Conservation (phyloP, 2,888 invertebrate species). For the Conops quadrifasciatus region DNA sequence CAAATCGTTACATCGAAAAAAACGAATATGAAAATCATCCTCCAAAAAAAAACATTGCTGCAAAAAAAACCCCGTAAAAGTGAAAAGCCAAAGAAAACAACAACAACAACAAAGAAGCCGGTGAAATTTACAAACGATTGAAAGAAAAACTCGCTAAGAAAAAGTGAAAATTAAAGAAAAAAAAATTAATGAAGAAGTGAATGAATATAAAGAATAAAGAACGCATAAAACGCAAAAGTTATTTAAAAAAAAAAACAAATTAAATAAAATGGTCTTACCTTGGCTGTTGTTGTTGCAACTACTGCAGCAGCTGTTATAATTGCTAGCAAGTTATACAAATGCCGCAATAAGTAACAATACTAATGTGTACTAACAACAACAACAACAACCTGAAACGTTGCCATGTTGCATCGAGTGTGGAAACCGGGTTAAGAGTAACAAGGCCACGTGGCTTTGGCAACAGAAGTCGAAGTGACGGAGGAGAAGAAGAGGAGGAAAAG, state of each 20-base stretch:
- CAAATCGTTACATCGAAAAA: background rate
- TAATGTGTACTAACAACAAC: slow-evolving; percentile 6
- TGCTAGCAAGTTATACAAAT: no score
- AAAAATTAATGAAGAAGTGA: background rate
- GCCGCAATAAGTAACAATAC: background rate
- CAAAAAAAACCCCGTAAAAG: background rate
- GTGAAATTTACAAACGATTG: background rate
- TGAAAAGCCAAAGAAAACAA: slow-evolving; percentile 10
- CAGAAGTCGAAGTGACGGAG: background rate
- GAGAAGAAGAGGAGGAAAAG: background rate
- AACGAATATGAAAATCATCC: background rate
- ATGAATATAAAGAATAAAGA: background rate
- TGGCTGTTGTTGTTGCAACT: background rate
- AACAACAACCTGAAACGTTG: background rate
- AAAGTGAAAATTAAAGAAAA: background rate
- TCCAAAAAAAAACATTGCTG: background rate
- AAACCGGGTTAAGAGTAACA: slow-evolving; percentile 53
- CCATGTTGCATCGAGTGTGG: slow-evolving; percentile 44
- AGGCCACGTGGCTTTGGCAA: slow-evolving; percentile 44
- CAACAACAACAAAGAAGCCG: background rate
- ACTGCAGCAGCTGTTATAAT: no score
- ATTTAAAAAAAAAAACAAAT: background rate
- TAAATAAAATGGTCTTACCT: background rate
- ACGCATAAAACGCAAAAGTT: background rate
- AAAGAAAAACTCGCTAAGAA: background rate